phyloP scores from a whole-genome alignment of 1,140 invertebrate genomes.

The Heliconius eleuchia region DNA sequence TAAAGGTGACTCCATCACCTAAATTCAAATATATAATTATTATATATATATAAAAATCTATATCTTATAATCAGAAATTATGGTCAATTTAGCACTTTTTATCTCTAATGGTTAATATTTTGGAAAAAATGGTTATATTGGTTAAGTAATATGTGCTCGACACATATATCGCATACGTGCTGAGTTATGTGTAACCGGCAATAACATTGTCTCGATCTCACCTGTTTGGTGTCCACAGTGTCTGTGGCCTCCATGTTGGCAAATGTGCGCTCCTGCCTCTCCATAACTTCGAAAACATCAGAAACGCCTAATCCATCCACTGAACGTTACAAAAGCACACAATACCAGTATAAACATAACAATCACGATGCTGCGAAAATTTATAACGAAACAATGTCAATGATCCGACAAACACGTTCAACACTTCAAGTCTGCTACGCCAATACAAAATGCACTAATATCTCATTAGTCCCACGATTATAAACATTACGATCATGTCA shows the following conservation, averaged over 20 bases:
- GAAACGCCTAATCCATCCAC: constrained; percentile 71
- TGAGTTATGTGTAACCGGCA: constrained; percentile 62
- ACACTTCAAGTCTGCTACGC: constrained; percentile 52
- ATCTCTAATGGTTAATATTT: not conserved
- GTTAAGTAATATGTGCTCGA: constrained; percentile 5
- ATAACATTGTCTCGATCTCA: constrained; percentile 59
- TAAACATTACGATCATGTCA: constrained; percentile 53
- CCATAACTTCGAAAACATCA: constrained; percentile 78
- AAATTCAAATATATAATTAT: constrained; percentile 35
- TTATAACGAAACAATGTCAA: constrained; percentile 79
- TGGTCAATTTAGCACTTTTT: not conserved
- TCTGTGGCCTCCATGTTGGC: constrained; percentile 79
- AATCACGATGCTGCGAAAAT: constrained; percentile 72
- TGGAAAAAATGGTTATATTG: not conserved
- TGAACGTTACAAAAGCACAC: constrained; percentile 61
- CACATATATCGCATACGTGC: constrained; percentile 36
- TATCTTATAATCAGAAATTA: not conserved
- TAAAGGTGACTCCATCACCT: constrained; percentile 55
- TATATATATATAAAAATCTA: not conserved
- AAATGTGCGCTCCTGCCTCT: constrained; percentile 73
- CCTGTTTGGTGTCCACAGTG: constrained; percentile 76
- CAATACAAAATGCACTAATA: constrained; percentile 44
- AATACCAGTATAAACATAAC: constrained; percentile 73
- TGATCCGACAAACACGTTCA: constrained; percentile 70
- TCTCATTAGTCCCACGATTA: constrained; percentile 47